Percentiles rank a stretch among this genome's conserved stretches.
phyloP scores from a whole-genome alignment of 2,113 vertebrate species.

The Gallinago jamesoni region DNA sequence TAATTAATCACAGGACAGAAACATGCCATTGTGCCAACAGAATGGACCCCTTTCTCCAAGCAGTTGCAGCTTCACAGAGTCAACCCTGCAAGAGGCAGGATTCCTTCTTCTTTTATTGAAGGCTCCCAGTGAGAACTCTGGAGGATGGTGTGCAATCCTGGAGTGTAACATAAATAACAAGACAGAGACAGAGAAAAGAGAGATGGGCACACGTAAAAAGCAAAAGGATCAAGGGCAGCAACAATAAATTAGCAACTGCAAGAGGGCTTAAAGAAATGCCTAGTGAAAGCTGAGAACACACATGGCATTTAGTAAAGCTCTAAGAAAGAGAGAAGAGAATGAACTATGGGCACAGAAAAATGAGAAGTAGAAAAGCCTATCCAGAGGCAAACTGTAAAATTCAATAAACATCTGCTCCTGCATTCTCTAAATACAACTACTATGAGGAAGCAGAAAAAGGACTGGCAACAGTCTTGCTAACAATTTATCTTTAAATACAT shows the following conservation, averaged over 20 bases:
- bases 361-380: neutral
- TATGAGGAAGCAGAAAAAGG: neutral
- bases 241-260: neutral
- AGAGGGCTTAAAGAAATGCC: neutral
- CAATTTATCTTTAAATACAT: neutral
- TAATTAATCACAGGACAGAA: neutral
- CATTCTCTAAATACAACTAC: neutral
- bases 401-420: neutral
- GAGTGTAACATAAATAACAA: neutral
- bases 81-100: neutral
- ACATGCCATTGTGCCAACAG: neutral
- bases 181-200: neutral
- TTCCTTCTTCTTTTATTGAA: neutral
- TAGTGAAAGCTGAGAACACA: neutral
- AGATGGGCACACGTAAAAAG: neutral
- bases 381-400: neutral
- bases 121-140: neutral
- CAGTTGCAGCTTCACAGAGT: neutral
- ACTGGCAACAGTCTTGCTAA: neutral
- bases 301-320: neutral
- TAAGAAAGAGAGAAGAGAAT: neutral
- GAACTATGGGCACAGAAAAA: neutral
- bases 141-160: neutral
- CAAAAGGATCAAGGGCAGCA: neutral
- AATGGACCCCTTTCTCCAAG: neutral